Base-by-base conservation (phyloP, 2,888 invertebrate species). In the Nysson spinosus region DNA sequence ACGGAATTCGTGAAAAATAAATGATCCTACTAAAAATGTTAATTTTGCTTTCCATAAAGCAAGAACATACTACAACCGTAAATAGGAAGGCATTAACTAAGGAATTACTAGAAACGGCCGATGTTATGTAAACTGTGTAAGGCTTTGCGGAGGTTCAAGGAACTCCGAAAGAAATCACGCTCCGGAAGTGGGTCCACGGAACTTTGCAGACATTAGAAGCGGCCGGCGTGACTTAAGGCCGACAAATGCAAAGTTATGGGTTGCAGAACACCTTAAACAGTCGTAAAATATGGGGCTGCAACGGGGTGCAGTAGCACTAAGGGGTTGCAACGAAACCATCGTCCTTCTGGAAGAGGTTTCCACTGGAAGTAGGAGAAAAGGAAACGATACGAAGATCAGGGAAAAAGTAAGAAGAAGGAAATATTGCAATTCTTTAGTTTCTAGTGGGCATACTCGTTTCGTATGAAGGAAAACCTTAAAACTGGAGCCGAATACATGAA, bases 211-310 rank as follows among this genome's bases (percentile, higher is more conserved):
- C 66, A 39, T 64, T 52, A 42, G 51, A 35, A 49, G 47, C 49
- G 60, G 55, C 42, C 32, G 40, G 43, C 39, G 62, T 69, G 66
- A 72, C 52, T 72, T 69, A 65, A 52, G 54, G 49, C 37, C 32
- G 57, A 64, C 57, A 69, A 76, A 72, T 69, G 63, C 58, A 65
- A 65, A 72, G 64, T 75, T 72, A 77, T 65, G 60, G 75, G 49
- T 72, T 67, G 70, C 69, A 56, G 72, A 72, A 68, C 65, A 69
- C 68, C 60, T 72, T 68, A 63, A 79, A 69, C 60, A 63, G 64
- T 52, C 68, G 65, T 69, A 74, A 79, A 78, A 76, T 76, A 76
- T 64, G 72, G 75, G 64, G 65, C 64, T 70, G 65, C 63, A 64
- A 65, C 61, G 56, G 40, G 51, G 3, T 51, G 51, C 4, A 30